These are phyloP conservation scores for Lepas anatifera DNA, from an alignment of 2,888 invertebrate species.

Conservation along the genomic window DNA sequence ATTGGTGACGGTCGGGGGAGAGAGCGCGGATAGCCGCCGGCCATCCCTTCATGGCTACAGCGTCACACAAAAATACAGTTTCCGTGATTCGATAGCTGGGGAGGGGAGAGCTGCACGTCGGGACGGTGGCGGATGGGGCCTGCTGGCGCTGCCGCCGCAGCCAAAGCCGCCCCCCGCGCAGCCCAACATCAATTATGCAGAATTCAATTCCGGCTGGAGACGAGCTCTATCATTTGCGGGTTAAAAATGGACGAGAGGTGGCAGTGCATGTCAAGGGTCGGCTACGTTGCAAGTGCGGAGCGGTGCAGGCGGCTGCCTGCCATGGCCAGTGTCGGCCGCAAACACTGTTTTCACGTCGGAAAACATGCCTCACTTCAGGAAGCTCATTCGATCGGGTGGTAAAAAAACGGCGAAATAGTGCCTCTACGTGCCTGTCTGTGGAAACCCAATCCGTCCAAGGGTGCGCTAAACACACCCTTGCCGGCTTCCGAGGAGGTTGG, in stretches of 20 bases:
- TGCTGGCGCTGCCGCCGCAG: neutral
- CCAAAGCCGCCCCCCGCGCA: neutral
- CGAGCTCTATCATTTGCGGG: conserved; percentile 1
- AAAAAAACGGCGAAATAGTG: neutral
- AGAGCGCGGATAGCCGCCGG: too few species aligned
- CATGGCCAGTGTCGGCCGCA: neutral
- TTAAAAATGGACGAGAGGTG: conserved; percentile 1
- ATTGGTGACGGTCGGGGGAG: neutral
- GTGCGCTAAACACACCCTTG: too few species aligned
- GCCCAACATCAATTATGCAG: neutral
- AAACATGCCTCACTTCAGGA: neutral
- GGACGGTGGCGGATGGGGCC: neutral
- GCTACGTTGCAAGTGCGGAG: neutral
- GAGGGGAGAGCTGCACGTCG: neutral
- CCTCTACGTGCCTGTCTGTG: neutral
- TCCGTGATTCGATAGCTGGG: neutral
- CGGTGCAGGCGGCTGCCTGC: neutral
- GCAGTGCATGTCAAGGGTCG: neutral
- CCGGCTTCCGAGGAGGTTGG: too few species aligned
- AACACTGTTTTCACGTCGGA: neutral
- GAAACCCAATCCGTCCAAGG: neutral
- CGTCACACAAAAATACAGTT: too few species aligned
- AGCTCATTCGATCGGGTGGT: neutral
- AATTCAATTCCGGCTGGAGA: conserved; percentile 6
- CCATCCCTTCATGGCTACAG: too few species aligned